phyloP scores from a whole-genome alignment of 64 coral and sea anemone species.

The Pocillopora verrucosa region DNA sequence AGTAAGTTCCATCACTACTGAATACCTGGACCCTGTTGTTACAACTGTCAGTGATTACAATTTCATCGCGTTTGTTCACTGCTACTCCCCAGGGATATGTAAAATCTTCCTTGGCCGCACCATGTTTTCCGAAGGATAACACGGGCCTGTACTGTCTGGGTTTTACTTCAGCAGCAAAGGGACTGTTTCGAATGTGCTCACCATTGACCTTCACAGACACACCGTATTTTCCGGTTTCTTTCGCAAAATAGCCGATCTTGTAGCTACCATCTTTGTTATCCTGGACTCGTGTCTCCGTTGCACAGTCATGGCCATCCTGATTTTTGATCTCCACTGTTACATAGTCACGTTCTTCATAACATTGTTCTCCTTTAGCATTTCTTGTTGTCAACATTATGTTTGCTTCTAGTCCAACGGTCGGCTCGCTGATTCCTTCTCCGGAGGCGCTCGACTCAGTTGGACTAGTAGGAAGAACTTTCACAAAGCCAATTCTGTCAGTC shows the following conservation, averaged over 20 bases:
- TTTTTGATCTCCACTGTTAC: conserved; percentile 23
- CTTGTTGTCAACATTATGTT: conserved; percentile 25
- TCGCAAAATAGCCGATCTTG: conserved; percentile 41
- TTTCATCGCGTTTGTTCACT: background rate
- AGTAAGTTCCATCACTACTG: background rate
- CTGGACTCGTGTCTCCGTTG: background rate
- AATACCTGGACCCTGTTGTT: background rate
- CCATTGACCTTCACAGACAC: too few species aligned
- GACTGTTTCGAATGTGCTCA: background rate
- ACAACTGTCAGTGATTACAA: background rate
- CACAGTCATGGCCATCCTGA: background rate
- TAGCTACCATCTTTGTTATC: conserved; percentile 60
- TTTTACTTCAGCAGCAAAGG: too few species aligned
- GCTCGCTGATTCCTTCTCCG: too few species aligned
- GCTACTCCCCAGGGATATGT: too few species aligned
- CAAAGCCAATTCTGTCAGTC: background rate
- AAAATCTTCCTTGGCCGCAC: too few species aligned
- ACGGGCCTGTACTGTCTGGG: too few species aligned
- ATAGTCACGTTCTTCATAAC: conserved; percentile 16
- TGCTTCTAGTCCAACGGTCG: conserved; percentile 48
- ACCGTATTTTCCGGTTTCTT: background rate
- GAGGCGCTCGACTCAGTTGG: background rate
- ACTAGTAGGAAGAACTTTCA: background rate
- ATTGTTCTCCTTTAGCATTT: conserved; percentile 14
- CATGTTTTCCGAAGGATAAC: too few species aligned